Evolutionary conservation across 2,888 invertebrate species (phyloP), one percentile per base, ranked within the genome.

Genomic region (Melangyna quadrimaculata): DNA sequence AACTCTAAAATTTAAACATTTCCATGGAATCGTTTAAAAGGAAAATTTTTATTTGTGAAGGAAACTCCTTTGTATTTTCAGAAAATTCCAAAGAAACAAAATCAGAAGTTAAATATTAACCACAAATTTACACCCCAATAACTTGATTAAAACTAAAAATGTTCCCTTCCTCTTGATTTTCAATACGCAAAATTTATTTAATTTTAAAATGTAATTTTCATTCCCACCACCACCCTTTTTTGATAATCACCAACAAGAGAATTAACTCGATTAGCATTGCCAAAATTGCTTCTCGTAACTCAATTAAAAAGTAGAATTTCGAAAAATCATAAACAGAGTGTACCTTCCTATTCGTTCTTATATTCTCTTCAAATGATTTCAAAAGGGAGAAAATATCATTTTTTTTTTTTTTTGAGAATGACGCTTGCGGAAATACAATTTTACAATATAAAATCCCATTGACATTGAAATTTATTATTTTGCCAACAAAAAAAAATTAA

Each of bases 271-370:
- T 84, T 80, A 84, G n/a, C 75, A 79, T 80, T 67, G 71, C 67
- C 55, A 51, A 80, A 84, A 84, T 84, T 84, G 72, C 80, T 84
- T 80, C 65, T 65, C 61, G 53, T 77, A 84, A 84, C 84, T 84
- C 84, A 84, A 84, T 84, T 84, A 80, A 84, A 79, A 75, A 79
- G 71, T 75, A 40, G 59, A 57, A 71, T 40, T 79, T 45, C 71
- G 40, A 72, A 80, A 67, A 84, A 53, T 71, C 63, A 59, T 59
- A 59, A n/a, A n/a, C 6, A 1, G 29, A 51, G 27, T 69, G 59
- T 84, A 71, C 79, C 51, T 74, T 51, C 45, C 29, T 9, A 17
- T 3, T 8, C 45, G 1, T 43, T 40, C 35, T 35, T 0, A 22
- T 8, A 3, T 9, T 24, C 12, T 48, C 12, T 24, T 43, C 8